Conservation (phyloP, 1,140 invertebrate species). For the Tetramorium parvispinum region DNA sequence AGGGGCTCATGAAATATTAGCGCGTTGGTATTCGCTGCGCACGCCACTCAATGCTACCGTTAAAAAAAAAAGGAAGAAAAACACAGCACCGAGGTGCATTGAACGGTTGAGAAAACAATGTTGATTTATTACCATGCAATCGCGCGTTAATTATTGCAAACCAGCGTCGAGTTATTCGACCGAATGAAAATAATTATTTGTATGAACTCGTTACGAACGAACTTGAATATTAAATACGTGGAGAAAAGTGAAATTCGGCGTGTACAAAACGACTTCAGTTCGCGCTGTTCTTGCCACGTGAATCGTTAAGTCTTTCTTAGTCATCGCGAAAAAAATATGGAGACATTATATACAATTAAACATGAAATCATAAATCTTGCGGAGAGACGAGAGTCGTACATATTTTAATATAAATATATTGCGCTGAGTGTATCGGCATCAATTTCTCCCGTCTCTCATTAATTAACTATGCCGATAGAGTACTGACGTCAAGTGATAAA, state of each 20-base stretch:
- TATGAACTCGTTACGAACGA: neutral
- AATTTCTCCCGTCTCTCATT: neutral
- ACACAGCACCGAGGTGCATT: neutral
- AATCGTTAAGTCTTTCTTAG: neutral
- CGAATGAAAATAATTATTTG: constrained; percentile 23
- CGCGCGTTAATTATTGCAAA: constrained; percentile 45
- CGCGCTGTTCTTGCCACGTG: neutral
- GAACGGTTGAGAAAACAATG: neutral
- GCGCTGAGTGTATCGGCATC: neutral
- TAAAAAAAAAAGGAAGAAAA: neutral
- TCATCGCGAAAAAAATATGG: neutral
- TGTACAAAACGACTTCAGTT: neutral
- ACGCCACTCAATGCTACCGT: neutral
- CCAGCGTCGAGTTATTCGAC: neutral
- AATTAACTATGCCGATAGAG: constrained; percentile 21
- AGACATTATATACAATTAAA: neutral
- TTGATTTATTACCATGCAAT: constrained; percentile 45
- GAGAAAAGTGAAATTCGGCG: neutral
- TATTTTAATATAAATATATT: neutral
- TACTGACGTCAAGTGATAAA: constrained; percentile 53
- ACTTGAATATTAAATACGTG: neutral
- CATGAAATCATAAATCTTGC: neutral
- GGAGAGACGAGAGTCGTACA: neutral
- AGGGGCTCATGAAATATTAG: constrained; percentile 52
- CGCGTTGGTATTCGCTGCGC: constrained; percentile 3